Evolutionary conservation across 1,140 invertebrate species (phyloP).

Genomic region (Cephus cinctus): DNA sequence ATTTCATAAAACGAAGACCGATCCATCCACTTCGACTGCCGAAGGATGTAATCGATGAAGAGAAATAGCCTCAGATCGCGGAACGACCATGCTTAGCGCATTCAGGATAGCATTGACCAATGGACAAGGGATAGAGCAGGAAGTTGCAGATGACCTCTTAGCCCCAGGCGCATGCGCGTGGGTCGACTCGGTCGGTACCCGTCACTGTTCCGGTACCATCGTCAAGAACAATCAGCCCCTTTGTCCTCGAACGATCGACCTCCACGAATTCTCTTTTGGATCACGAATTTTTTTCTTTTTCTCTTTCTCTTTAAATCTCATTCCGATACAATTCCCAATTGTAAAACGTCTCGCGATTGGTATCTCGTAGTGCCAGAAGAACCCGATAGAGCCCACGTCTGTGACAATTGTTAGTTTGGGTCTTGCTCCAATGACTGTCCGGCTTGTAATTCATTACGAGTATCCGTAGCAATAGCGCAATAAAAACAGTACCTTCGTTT

Average conservation of each 20-base stretch:
- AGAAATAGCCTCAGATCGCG: too few relatives aligned
- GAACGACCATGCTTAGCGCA: constrained; percentile 17
- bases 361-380: too few relatives aligned
- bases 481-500: constrained; percentile 37
- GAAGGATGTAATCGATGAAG: too few relatives aligned
- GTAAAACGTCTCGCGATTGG: too few relatives aligned
- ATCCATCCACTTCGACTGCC: too few relatives aligned
- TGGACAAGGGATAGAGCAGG: constrained; percentile 36
- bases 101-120: constrained; percentile 31
- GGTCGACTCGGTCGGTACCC: constrained; percentile 29
- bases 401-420: too few relatives aligned
- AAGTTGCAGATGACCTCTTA: constrained; percentile 39
- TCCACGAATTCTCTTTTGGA: background rate
- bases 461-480: constrained; percentile 34
- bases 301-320: too few relatives aligned
- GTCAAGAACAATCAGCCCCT: constrained; percentile 29
- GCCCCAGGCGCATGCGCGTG: constrained; percentile 26
- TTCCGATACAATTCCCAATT: too few relatives aligned
- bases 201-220: constrained; percentile 20
- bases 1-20: too few relatives aligned
- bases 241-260: constrained; percentile 1
- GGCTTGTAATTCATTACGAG: constrained; percentile 43
- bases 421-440: too few relatives aligned
- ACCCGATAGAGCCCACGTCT: too few relatives aligned
- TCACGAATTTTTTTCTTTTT: too few relatives aligned